Conservation (phyloP, 2,113 vertebrate genomes). For the Vidua chalybeata region DNA sequence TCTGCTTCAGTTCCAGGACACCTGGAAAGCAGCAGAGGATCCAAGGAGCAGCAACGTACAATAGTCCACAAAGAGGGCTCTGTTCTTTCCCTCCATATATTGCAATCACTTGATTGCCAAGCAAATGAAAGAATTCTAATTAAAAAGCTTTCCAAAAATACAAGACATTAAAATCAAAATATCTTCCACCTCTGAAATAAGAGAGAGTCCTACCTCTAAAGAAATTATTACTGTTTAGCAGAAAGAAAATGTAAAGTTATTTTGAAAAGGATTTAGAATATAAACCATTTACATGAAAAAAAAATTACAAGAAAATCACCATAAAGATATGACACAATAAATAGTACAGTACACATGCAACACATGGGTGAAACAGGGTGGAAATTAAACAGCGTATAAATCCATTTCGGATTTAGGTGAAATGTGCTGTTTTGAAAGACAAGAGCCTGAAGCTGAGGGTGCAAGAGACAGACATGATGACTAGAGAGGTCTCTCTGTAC, state of each 20-base stretch:
- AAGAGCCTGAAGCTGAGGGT: too few relatives aligned
- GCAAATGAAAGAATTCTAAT: background rate
- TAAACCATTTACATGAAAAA: background rate
- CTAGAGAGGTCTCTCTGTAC: too few relatives aligned
- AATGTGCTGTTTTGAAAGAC: too few relatives aligned
- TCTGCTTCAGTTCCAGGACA: background rate
- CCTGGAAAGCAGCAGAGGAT: background rate
- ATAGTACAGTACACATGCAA: rapidly evolving
- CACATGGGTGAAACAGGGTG: too few relatives aligned
- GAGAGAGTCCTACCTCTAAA: background rate
- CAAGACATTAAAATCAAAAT: background rate
- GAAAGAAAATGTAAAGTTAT: background rate
- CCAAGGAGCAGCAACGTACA: background rate
- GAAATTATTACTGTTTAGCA: background rate
- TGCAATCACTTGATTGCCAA: background rate
- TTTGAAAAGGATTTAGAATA: background rate
- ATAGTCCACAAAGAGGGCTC: background rate
- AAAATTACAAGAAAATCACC: background rate
- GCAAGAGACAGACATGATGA: too few relatives aligned
- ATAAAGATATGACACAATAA: background rate
- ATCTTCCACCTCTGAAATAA: background rate
- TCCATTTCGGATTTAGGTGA: too few relatives aligned
- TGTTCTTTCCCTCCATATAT: background rate
- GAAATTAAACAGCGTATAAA: too few relatives aligned
- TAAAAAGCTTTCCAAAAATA: background rate